phyloP scores from a whole-genome alignment of 2,888 invertebrate species.

The Choristoneura rosaceana region DNA sequence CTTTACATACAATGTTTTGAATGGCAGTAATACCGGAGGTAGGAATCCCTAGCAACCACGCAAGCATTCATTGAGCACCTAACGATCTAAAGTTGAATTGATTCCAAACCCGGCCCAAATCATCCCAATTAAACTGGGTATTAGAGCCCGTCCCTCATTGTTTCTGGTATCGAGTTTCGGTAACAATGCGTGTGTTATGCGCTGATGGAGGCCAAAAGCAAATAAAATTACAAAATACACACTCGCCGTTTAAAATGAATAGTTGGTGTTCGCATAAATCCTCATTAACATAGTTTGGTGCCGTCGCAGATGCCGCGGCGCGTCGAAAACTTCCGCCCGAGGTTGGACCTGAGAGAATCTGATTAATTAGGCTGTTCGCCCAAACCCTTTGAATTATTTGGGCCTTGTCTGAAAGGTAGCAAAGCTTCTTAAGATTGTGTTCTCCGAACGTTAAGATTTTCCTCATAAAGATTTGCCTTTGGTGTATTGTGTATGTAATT shows the following conservation, averaged over 20 bases:
- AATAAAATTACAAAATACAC: conserved; percentile 40
- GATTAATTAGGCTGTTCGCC: conserved; percentile 70
- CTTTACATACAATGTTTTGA: not conserved
- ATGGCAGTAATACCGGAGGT: not conserved
- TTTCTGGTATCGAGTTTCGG: conserved; percentile 18
- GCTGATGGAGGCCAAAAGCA: conserved; percentile 17
- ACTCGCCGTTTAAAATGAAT: conserved; percentile 34
- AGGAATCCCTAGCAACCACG: conserved; percentile 1
- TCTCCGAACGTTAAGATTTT: conserved; percentile 56
- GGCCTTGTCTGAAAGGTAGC: conserved; percentile 57
- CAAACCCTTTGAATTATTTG: conserved; percentile 72
- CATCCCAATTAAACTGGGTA: conserved; percentile 33
- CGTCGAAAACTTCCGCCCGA: conserved; percentile 44
- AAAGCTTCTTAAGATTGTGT: conserved; percentile 68
- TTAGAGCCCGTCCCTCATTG: conserved; percentile 27
- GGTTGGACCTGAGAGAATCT: conserved; percentile 60
- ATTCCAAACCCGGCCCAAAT: conserved; percentile 24
- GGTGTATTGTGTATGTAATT: conserved; percentile 66
- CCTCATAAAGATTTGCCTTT: conserved; percentile 57
- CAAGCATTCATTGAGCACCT: conserved; percentile 17
- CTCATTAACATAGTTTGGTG: conserved; percentile 60
- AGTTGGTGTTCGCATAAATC: conserved; percentile 49
- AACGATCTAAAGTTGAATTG: conserved; percentile 40
- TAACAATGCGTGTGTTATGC: conserved; percentile 23
- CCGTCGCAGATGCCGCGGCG: conserved; percentile 64